Conservation (phyloP, 2,113 vertebrate species). For the Chaetorhynchus papuensis region DNA sequence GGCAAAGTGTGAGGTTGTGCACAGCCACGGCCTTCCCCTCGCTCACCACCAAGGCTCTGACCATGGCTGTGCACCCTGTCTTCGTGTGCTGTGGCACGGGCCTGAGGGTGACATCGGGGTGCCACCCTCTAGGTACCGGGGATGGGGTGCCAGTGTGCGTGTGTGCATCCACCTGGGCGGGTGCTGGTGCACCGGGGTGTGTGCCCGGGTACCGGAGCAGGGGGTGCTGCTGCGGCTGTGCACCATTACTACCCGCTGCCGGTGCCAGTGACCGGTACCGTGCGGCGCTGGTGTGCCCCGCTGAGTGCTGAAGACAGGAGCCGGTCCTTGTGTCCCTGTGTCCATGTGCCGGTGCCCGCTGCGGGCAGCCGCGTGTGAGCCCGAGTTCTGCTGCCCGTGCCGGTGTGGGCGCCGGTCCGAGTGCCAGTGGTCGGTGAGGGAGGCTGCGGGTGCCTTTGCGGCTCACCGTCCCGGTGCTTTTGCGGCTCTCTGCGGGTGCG, state of each 20-base stretch:
- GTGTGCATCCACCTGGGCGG: not conserved
- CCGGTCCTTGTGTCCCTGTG: not conserved
- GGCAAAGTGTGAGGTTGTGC: not conserved
- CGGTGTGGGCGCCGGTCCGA: not conserved
- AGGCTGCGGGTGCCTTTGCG: not conserved
- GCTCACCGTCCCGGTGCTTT: not conserved
- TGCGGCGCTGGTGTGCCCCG: not conserved
- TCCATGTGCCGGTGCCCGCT: not conserved
- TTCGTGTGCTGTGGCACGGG: rapidly evolving
- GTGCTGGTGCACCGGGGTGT: not conserved
- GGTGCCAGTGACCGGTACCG: not conserved
- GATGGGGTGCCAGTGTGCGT: rapidly evolving
- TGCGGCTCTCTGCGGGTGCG: not conserved
- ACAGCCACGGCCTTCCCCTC: not conserved
- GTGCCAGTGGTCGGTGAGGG: not conserved
- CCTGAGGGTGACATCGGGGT: not conserved
- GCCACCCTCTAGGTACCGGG: not conserved
- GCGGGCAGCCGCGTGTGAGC: not conserved
- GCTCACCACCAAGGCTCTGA: rapidly evolving
- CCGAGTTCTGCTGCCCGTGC: not conserved
- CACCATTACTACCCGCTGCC: not conserved
- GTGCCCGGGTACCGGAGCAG: not conserved
- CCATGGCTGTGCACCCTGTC: rapidly evolving
- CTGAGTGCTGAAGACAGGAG: not conserved
- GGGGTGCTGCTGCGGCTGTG: not conserved